Conservation (phyloP, 2,888 invertebrate species). For the Galeruca laticollis region DNA sequence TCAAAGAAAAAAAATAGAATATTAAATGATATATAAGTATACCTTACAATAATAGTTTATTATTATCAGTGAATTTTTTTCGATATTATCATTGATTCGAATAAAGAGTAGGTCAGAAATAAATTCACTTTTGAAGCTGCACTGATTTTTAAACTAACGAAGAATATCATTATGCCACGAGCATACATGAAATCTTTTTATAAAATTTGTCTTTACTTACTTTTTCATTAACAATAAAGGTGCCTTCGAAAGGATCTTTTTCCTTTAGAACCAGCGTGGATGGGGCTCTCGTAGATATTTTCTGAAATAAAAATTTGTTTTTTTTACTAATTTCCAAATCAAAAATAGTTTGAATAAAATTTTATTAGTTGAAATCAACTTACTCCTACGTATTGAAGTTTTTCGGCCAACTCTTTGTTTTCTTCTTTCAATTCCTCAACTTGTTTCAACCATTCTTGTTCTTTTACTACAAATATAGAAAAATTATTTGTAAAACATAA, state of each 20-base stretch:
- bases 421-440: slow-evolving; percentile 15
- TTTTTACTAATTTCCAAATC: background rate
- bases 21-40: background rate
- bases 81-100: no score
- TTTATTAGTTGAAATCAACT: no score
- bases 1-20: no score
- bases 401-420: slow-evolving; percentile 61
- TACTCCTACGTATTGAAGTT: slow-evolving; percentile 15
- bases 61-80: no score
- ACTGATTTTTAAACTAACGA: no score
- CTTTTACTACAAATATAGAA: slow-evolving; percentile 28
- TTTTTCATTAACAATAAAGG: background rate
- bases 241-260: background rate
- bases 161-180: no score
- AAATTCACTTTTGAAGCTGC: no score
- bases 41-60: no score
- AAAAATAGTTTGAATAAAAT: no score
- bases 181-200: no score
- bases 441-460: slow-evolving; percentile 50
- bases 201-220: background rate
- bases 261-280: background rate
- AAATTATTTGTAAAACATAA: no score
- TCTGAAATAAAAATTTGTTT: slow-evolving; percentile 28
- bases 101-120: no score
- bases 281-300: background rate